Base-by-base conservation (phyloP, 2,888 invertebrate genomes). In the Cheiracanthium punctorium region DNA sequence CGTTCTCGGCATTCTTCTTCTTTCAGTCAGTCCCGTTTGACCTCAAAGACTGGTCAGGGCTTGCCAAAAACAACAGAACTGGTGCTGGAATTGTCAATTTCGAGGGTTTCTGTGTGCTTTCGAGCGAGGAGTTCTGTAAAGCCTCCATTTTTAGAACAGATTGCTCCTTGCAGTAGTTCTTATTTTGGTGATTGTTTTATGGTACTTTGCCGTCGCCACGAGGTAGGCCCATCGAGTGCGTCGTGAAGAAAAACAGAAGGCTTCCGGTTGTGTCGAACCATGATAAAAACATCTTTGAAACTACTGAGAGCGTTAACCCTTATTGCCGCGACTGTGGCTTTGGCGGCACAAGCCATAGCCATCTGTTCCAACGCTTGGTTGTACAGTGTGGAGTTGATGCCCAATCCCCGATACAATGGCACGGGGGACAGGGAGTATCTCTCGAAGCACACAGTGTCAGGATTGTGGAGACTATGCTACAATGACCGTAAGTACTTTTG, bases 291-390 rank as follows among this genome's bases (percentile, higher is more conserved):
- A 28, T 87, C 88, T 28, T 67, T 87, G 64, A 88, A 67, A 37
- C 65, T 87, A 29, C 87, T 88, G 41, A 48, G 87, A 79, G 79
- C 86, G 8, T 80, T 90, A 76, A 91, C 91, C 74, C 91, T 93
- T 0, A 91, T 95, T 41, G 94, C 95, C 28, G 95, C 95, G 17
- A 94, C 95, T 43, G 93, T 95, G 17, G 95, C 95, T 14, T 93
- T 95, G 43, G 93, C 94, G 14, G 94, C 95, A 64, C 95, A 96
- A 24, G 93, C 94, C 58, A 94, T 95, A 1, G 95, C 96, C 24
- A 94, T 96, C 88, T 93, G 94, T 8, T 96, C 96, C 1, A 95
- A 95, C 91, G 95, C 96, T 92, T 97, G 97, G 97, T 93, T 97
- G 30, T 95, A 95, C 90, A 96, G 96, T 2, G 95, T 96, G 91